Conservation (phyloP, 2,113 vertebrate genomes). For the Castor canadensis region DNA sequence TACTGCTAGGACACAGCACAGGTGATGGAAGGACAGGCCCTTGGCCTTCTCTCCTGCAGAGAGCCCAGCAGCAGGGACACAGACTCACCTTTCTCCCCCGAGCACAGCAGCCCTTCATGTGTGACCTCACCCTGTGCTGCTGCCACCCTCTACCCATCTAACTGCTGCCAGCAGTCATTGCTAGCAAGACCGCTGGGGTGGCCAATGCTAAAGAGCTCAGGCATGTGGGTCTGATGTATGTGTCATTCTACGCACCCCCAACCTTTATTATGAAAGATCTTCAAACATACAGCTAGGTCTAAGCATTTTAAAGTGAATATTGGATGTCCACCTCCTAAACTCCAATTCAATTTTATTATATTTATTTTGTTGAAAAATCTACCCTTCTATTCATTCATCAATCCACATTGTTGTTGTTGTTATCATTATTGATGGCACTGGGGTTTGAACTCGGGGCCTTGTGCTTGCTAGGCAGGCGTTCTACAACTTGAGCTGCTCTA, state of each 20-base stretch:
- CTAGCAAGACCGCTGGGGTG: neutral
- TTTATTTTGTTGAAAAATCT: neutral
- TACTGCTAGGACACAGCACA: neutral
- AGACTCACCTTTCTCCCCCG: neutral
- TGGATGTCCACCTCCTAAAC: neutral
- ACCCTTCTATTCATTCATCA: neutral
- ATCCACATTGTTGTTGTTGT: neutral
- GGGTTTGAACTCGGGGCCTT: too few relatives aligned
- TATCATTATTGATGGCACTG: too few relatives aligned
- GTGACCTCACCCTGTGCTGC: neutral
- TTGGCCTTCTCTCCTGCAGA: neutral
- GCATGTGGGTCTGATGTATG: neutral
- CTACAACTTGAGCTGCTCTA: too few relatives aligned
- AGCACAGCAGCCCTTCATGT: neutral
- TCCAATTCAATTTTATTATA: neutral
- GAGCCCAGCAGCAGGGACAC: neutral
- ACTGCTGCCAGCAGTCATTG: neutral
- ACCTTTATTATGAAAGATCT: neutral
- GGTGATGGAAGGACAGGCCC: neutral
- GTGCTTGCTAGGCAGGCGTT: too few relatives aligned
- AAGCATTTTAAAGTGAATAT: slow-evolving; percentile 7
- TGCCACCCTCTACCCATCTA: neutral
- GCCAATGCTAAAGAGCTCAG: neutral
- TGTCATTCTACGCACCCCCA: neutral
- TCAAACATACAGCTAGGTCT: neutral